phyloP scores from a whole-genome alignment of 2,888 invertebrate species.

The Eucera pruinosa region DNA sequence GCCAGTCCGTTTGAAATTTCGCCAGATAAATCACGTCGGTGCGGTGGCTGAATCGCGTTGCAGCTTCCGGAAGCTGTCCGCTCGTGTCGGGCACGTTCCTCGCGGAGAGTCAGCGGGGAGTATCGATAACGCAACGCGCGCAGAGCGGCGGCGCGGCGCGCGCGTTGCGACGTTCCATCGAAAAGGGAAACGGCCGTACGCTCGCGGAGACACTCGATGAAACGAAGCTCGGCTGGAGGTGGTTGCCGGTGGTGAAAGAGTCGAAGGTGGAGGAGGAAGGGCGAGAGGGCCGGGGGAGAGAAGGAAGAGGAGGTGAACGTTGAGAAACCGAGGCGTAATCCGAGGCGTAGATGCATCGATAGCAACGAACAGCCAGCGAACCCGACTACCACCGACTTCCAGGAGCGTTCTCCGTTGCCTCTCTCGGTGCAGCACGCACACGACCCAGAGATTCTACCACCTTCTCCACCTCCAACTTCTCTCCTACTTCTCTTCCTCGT shows the following conservation, averaged over 20 bases:
- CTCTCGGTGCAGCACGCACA: slow-evolving; percentile 49
- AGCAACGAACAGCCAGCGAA: slow-evolving; percentile 62
- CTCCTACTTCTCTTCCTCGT: slow-evolving; percentile 31
- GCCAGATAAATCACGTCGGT: slow-evolving; percentile 39
- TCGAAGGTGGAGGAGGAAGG: slow-evolving; percentile 14
- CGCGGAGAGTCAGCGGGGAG: slow-evolving; percentile 4
- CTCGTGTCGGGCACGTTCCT: slow-evolving; percentile 36
- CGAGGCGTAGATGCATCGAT: slow-evolving; percentile 79
- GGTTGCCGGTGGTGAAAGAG: slow-evolving; percentile 42
- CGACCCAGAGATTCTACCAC: slow-evolving; percentile 59
- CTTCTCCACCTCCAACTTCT: slow-evolving; percentile 45
- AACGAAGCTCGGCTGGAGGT: slow-evolving; percentile 36
- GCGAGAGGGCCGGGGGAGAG: slow-evolving; percentile 24
- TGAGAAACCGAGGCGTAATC: slow-evolving; percentile 76
- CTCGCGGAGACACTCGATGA: slow-evolving; percentile 41
- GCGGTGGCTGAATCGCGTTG: slow-evolving; percentile 36
- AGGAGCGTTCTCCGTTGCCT: slow-evolving; percentile 41
- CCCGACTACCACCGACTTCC: slow-evolving; percentile 60
- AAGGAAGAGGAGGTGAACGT: slow-evolving; percentile 68
- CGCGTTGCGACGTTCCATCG: slow-evolving; percentile 39
- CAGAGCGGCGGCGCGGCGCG: too few species aligned
- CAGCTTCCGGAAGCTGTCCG: slow-evolving; percentile 38
- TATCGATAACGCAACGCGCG: slow-evolving; percentile 31
- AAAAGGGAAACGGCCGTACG: slow-evolving; percentile 51
- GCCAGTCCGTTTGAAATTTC: slow-evolving; percentile 27